Base-by-base conservation (phyloP, 2,888 invertebrate species). In the Aelia acuminata region DNA sequence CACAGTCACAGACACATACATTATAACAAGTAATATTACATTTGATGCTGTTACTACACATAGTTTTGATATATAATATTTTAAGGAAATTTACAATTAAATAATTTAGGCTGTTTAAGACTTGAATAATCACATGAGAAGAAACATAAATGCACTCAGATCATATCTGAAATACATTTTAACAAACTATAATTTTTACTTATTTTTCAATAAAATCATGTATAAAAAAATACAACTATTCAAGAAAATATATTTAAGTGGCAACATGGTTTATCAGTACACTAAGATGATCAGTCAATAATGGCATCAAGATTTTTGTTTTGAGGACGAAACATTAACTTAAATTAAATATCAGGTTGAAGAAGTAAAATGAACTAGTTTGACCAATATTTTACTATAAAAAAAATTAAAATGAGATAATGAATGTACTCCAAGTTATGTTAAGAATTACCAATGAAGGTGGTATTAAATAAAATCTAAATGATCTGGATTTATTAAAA, bases 231-330 rank as follows among this genome's bases (percentile, higher is more conserved):
- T 50, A 85, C 85, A 85, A 85, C 85, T 85, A 85, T 85, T 85
- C 85, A 85, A 85, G 85, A 85, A 85, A 85, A 85, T 85, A 85
- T 85, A 85, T 85, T 85, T 39, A 85, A 85, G 85, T 85, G 85
- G 85, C 85, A 85, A 85, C 85, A 85, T 85, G 85, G 85, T 85
- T 53, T 85, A 50, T 85, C 53, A 85, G 85, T 85, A 85, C 85
- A 85, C 85, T 85, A 85, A 85, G 53, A 35, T 85, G 85, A 85
- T 85, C 85, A 85, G 85, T 85, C 85, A 85, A 80, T 39, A 15
- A 53, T 50, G 85, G 35, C 49, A 53, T 31, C n/a, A 85, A 85
- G 57, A 57, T 50, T 39, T 84, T 39, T 84, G 31, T 84, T 48
- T 49, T 43, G 31, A 31, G 84, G 84, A 84, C 84, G 84, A 84